Conservation (phyloP, 53 echinoderm and acorn worm genomes). For the Astropecten irregularis region DNA sequence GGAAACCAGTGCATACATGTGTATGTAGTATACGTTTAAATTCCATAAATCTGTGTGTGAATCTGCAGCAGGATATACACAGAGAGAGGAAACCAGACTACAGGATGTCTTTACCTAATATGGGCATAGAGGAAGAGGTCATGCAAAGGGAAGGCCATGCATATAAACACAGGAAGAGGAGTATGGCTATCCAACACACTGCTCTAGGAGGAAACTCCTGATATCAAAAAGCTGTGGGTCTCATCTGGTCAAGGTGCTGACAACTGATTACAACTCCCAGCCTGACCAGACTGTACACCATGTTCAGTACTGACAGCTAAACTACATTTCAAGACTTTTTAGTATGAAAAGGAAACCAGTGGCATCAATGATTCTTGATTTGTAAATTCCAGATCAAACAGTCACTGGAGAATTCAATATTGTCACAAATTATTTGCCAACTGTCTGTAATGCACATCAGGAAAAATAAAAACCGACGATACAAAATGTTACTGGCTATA, state of each 20-base stretch:
- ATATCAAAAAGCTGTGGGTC: background rate
- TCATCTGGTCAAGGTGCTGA: slow-evolving; percentile 36
- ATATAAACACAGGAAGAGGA: slow-evolving; percentile 46
- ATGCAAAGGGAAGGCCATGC: slow-evolving; percentile 10
- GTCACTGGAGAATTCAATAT: too few species aligned
- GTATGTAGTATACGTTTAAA: too few species aligned
- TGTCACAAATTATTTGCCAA: too few species aligned
- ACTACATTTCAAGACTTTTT: too few species aligned
- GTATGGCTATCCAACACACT: background rate
- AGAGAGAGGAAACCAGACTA: background rate
- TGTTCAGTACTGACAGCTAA: background rate
- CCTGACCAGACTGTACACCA: background rate
- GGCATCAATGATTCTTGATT: too few species aligned
- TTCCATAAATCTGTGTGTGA: too few species aligned
- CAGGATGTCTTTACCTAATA: slow-evolving; percentile 39
- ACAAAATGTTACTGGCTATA: too few species aligned
- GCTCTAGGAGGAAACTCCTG: background rate
- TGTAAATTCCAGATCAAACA: too few species aligned
- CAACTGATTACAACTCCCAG: slow-evolving; percentile 14
- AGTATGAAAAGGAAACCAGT: too few species aligned
- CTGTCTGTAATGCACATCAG: too few species aligned
- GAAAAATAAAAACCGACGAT: too few species aligned
- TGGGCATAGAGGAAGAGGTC: slow-evolving; percentile 46
- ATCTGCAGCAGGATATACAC: background rate
- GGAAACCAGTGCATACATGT: too few species aligned